A percentile compares a stretch with the other conserved stretches of the same genome.
phyloP scores from a whole-genome alignment of 2,797 vertebrate genomes.

The Myotis myotis region DNA sequence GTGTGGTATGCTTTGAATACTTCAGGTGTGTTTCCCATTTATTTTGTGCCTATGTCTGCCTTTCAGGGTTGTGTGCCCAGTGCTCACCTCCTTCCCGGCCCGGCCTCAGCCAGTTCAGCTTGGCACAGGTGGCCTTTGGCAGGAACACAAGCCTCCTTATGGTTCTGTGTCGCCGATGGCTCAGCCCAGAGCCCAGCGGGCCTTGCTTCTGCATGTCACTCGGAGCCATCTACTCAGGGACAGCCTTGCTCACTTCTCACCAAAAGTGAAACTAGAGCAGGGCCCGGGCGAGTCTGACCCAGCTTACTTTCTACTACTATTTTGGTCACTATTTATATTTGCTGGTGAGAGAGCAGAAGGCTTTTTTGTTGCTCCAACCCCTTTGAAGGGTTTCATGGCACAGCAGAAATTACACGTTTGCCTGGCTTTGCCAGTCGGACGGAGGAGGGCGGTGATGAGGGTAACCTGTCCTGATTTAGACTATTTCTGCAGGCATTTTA shows the following conservation, averaged over 20 bases:
- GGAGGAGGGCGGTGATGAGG: conserved; percentile 14
- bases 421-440: conserved; percentile 40
- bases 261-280: conserved; percentile 30
- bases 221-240: conserved; percentile 31
- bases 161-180: not conserved
- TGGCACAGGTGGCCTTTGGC: conserved; percentile 4
- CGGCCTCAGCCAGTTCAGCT: not conserved
- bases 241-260: conserved; percentile 37
- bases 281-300: not conserved
- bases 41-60: not conserved
- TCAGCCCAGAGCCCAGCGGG: not conserved
- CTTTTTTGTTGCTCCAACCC: conserved; percentile 51
- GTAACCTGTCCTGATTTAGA: conserved; percentile 67
- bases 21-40: not conserved
- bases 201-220: not conserved
- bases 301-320: conserved; percentile 3
- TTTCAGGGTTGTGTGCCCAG: not conserved
- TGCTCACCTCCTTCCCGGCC: not conserved
- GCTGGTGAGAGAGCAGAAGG: conserved; percentile 53
- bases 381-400: conserved; percentile 62
- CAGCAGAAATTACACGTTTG: conserved; percentile 67
- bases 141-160: fast-evolving
- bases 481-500: conserved; percentile 70
- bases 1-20: not conserved
- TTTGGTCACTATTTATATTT: conserved; percentile 72